These are phyloP conservation scores for Heterochromis multidens DNA, from an alignment of 2,113 vertebrate genomes.

Conservation along the genomic window DNA sequence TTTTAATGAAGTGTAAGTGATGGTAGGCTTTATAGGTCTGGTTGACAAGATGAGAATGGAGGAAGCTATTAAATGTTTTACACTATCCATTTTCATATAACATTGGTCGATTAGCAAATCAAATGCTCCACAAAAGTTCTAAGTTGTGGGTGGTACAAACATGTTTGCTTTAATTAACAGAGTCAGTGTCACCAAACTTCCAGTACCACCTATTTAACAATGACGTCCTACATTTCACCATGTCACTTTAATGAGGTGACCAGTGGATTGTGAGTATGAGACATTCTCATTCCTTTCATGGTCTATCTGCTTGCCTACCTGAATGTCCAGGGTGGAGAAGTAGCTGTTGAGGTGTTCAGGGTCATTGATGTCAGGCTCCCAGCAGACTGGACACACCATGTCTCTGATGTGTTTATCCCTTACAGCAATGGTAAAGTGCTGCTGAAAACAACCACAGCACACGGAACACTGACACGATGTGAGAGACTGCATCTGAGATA, in stretches of 20 bases:
- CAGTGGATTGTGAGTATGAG: not conserved
- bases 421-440: slow-evolving; percentile 87
- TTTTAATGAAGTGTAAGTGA: not conserved
- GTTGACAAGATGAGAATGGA: not conserved
- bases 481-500: slow-evolving; percentile 84
- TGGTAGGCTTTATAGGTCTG: not conserved
- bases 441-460: slow-evolving; percentile 85
- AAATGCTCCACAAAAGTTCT: too few relatives aligned
- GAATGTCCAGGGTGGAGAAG: slow-evolving; percentile 89
- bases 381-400: slow-evolving; percentile 87
- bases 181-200: not conserved
- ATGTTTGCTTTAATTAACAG: not conserved
- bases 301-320: slow-evolving; percentile 66
- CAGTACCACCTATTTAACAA: not conserved
- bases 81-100: too few relatives aligned
- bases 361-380: slow-evolving; percentile 85
- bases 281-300: not conserved
- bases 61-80: too few relatives aligned
- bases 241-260: not conserved
- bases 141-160: too few relatives aligned
- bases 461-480: slow-evolving; percentile 89
- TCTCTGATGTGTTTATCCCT: slow-evolving; percentile 89
- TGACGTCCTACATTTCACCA: not conserved
- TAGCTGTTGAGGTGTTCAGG: slow-evolving; percentile 85
- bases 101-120: too few relatives aligned